Evolutionary conservation across 1,140 invertebrate species (phyloP).

Genomic region (Drosophila saltans): DNA sequence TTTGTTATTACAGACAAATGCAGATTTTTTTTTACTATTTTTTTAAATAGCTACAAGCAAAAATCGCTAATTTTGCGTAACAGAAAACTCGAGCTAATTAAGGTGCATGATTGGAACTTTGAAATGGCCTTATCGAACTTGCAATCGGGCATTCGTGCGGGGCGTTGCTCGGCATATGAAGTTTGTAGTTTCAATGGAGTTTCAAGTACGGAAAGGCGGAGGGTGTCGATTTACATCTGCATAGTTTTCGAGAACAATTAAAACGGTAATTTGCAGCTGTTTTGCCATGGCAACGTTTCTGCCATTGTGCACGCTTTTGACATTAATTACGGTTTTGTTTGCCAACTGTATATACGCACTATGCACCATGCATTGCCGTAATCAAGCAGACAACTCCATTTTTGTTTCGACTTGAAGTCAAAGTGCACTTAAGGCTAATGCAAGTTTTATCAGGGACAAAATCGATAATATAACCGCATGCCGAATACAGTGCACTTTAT

Average conservation of each 20-base stretch:
- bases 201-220: neutral
- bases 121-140: neutral
- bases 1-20: too few species aligned
- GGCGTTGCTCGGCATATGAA: slow-evolving; percentile 13
- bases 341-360: slow-evolving; percentile 5
- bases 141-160: slow-evolving; percentile 12
- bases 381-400: slow-evolving; percentile 14
- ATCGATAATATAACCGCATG: slow-evolving; percentile 59
- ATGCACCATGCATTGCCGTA: slow-evolving; percentile 24
- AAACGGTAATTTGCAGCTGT: slow-evolving; percentile 48
- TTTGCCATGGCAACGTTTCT: slow-evolving; percentile 27
- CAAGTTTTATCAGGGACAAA: slow-evolving; percentile 57
- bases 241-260: slow-evolving; percentile 26
- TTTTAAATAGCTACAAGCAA: too few species aligned
- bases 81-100: slow-evolving; percentile 4
- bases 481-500: slow-evolving; percentile 46
- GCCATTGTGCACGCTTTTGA: slow-evolving; percentile 40
- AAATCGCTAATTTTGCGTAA: too few species aligned
- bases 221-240: neutral
- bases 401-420: slow-evolving; percentile 31
- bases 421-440: slow-evolving; percentile 59
- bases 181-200: slow-evolving; percentile 13
- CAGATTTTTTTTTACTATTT: too few species aligned
- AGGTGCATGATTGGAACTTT: slow-evolving; percentile 4
- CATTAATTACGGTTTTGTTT: slow-evolving; percentile 1